Evolutionary conservation across 2,797 vertebrate species (phyloP), one percentile per base, ranked within the genome.

Genomic region (Heliangelus exortis): DNA sequence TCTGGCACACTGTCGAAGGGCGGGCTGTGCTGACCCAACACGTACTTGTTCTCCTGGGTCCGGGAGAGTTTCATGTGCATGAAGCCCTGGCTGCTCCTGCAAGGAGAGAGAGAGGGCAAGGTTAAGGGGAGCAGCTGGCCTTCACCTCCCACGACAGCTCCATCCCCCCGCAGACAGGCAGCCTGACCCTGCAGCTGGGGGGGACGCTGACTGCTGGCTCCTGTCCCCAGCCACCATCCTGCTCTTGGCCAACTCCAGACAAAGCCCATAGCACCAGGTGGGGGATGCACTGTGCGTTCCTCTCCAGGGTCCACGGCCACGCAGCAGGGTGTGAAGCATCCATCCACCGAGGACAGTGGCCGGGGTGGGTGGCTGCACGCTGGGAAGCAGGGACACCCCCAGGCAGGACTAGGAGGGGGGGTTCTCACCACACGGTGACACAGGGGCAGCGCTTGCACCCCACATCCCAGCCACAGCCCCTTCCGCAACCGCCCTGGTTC

Each of bases 61-160:
- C 98, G 98, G 0, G 99, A 99, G 91, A 99, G 98, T 94, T 99
- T 99, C 99, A 99, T 99, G 96, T 99, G 99, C 98, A 99, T 99
- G 98, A 99, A 99, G 92, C 99, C 99, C 95, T 99, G 99, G 96
- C 98, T 99, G 98, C 99, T 99, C 99, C 99, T 99, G 97, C 34
- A 41, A 93, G 80, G 59, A 92, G 63, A 95, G 54, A 91, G 18
- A 2, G 19, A 89, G 51, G 19, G 43, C 54, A 85, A 21, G 18
- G 51, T 95, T 92, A 97, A 41, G 12, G 16, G 22, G 15, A 55
- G 31, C 18, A 50, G 41, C 10, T n/a, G 45, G 33, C 8, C 8
- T 7, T 6, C 5, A 41, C 13, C 23, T 50, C 29, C 29, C 19
- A 1, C 21, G 1, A 41, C 74, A 69, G 25, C 10, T 63, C 43